A percentile compares a stretch with the other conserved stretches of the same genome.
These are phyloP conservation scores for Odontophorus gujanensis DNA, from an alignment of 2,113 vertebrate genomes.

Conservation along the genomic window DNA sequence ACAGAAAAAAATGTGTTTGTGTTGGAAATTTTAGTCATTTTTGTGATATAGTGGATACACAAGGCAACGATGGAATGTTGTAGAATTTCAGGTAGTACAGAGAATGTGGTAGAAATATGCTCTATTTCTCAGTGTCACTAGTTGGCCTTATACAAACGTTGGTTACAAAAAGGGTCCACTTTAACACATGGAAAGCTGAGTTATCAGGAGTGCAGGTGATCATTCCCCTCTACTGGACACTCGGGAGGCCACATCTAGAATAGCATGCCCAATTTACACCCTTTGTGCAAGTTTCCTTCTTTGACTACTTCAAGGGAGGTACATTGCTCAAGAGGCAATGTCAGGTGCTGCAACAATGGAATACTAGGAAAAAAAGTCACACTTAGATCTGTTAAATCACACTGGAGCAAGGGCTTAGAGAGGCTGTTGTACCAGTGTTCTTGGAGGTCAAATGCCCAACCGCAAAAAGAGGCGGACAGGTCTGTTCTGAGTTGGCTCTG, in stretches of 20 bases:
- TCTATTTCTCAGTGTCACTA: not conserved
- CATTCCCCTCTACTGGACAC: not conserved
- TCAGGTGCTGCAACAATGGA: not conserved
- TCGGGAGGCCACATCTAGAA: not conserved
- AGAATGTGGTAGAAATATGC: not conserved
- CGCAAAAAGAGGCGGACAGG: not conserved
- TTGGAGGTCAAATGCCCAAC: not conserved
- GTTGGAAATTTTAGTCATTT: not conserved
- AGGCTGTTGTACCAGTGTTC: not conserved
- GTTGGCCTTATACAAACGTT: not conserved
- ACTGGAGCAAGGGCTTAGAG: not conserved
- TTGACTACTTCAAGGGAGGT: not conserved
- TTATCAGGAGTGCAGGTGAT: not conserved
- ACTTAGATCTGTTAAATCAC: not conserved
- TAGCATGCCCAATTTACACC: not conserved
- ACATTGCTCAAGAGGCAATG: not conserved
- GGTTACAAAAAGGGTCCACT: not conserved
- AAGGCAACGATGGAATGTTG: not conserved
- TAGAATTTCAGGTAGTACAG: not conserved
- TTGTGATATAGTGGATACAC: rapidly evolving
- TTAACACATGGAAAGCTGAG: rapidly evolving
- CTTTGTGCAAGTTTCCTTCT: too few relatives aligned
- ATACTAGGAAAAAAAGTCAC: not conserved
- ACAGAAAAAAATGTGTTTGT: not conserved
- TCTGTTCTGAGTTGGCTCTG: not conserved